These are phyloP conservation scores for Nylanderia fulva DNA, from an alignment of 1,140 invertebrate genomes.

Conservation along the genomic window DNA sequence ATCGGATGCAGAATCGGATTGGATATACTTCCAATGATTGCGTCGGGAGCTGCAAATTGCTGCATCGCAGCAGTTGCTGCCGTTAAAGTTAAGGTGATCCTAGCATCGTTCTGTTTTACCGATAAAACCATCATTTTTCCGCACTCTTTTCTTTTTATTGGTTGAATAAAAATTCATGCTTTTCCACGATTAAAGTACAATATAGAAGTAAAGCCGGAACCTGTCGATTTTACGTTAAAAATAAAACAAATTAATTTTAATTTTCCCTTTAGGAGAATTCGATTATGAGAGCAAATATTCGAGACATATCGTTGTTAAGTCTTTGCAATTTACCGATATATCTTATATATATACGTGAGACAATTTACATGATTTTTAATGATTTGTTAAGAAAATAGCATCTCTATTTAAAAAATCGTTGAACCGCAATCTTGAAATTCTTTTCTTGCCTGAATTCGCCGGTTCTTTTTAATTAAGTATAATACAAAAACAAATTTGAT, in stretches of 20 bases:
- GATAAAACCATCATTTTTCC: too few species aligned
- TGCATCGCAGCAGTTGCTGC: neutral
- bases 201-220: too few species aligned
- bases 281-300: slow-evolving; percentile 41
- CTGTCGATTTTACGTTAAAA: too few species aligned
- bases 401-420: neutral
- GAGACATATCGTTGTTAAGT: neutral
- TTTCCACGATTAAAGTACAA: too few species aligned
- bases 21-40: slow-evolving; percentile 30
- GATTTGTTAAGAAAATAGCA: slow-evolving; percentile 15
- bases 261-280: slow-evolving; percentile 4
- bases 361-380: slow-evolving; percentile 12
- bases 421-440: neutral
- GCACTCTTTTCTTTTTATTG: too few species aligned
- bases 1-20: slow-evolving; percentile 40
- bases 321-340: slow-evolving; percentile 20
- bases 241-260: too few species aligned
- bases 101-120: too few species aligned
- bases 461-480: too few species aligned
- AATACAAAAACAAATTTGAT: neutral
- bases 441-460: neutral
- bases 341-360: neutral
- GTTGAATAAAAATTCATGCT: too few species aligned
- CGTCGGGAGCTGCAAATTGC: slow-evolving; percentile 40
- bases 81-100: too few species aligned